phyloP scores from a whole-genome alignment of 2,113 vertebrate genomes.

The Indicator indicator region DNA sequence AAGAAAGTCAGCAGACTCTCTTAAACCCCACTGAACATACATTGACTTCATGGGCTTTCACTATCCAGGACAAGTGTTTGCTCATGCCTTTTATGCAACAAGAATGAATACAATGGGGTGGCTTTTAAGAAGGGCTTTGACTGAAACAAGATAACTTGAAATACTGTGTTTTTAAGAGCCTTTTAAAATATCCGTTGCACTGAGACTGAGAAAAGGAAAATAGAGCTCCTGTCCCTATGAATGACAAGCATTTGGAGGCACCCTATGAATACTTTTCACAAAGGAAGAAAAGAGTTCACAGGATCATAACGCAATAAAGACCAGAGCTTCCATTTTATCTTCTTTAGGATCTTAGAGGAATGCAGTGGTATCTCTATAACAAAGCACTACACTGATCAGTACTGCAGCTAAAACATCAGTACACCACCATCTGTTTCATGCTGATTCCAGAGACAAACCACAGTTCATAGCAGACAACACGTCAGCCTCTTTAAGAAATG shows the following conservation, averaged over 20 bases:
- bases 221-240: not conserved
- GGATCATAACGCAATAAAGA: not conserved
- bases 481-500: not conserved
- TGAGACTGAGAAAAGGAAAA: not conserved
- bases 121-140: not conserved
- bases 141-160: not conserved
- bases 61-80: not conserved
- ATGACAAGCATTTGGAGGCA: rapidly evolving
- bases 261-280: not conserved
- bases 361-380: not conserved
- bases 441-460: not conserved
- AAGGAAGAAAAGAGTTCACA: not conserved
- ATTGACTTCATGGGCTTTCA: not conserved
- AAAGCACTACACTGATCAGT: not conserved
- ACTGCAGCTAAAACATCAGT: not conserved
- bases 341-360: not conserved
- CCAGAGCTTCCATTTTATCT: not conserved
- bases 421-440: not conserved
- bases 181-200: not conserved
- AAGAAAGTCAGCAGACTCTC: not conserved
- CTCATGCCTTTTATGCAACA: not conserved
- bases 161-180: not conserved
- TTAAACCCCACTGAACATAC: not conserved
- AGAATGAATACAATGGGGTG: not conserved
- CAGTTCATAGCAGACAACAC: not conserved